Evolutionary conservation across 2,113 vertebrate genomes (phyloP).

Genomic region (Bubo scandiacus): DNA sequence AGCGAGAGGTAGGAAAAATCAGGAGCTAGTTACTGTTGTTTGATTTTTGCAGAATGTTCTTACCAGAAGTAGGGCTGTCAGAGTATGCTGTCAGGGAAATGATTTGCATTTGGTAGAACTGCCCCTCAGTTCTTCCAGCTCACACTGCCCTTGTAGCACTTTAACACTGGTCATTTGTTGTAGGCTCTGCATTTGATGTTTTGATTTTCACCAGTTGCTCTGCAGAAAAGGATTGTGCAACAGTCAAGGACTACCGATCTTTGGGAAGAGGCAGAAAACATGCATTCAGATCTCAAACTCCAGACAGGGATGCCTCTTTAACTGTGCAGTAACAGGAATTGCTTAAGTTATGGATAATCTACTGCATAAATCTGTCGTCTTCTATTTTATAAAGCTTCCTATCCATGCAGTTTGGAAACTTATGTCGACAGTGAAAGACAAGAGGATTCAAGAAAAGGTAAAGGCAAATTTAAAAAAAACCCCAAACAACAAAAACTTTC

Average conservation of each 20-base stretch:
- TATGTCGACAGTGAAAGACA: constrained; percentile 7
- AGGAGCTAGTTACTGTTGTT: constrained; percentile 45
- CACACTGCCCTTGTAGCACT: neutral
- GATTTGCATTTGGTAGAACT: constrained; percentile 53
- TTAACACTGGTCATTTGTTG: constrained; percentile 50
- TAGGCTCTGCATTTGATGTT: neutral
- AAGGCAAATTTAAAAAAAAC: neutral
- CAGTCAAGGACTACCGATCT: neutral
- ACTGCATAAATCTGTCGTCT: constrained; percentile 41
- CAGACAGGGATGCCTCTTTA: neutral
- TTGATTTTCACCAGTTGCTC: constrained; percentile 39
- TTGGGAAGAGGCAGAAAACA: neutral
- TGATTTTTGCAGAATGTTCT: constrained; percentile 36
- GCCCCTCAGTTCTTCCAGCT: constrained; percentile 18
- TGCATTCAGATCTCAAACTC: neutral
- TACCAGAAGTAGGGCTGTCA: constrained; percentile 50
- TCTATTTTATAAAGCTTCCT: constrained; percentile 60
- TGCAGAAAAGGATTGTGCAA: constrained; percentile 25
- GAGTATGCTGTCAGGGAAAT: neutral
- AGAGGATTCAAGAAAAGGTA: constrained; percentile 65
- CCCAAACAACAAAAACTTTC: neutral
- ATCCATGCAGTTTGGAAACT: constrained; percentile 53
- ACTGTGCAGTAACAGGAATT: neutral
- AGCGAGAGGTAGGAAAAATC: constrained; percentile 26
- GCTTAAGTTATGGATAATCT: constrained; percentile 65